Base-by-base conservation (phyloP, 2,113 vertebrate species). In the Eclectus roratus region DNA sequence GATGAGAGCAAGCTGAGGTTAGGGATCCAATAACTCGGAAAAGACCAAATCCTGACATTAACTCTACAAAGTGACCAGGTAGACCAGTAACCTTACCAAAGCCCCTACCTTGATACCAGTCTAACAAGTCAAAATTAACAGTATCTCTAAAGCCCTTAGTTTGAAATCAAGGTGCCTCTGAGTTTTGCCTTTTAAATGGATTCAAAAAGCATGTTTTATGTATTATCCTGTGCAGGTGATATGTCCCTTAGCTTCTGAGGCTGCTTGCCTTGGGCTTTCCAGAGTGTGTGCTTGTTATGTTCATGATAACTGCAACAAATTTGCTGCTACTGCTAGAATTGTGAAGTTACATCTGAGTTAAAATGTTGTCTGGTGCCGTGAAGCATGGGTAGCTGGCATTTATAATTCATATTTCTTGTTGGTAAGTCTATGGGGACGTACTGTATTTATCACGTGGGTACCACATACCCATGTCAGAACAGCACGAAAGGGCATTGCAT, bases 401-500 rank as follows among this genome's bases (percentile, higher is more conserved):
- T 77, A 29, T 43, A 5, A 47, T 41, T 84, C 39, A 44, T 2
- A 9, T 56, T 43, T 85, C 31, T 8, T 73, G 15, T 4, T 71
- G 18, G 23, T 19, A 39, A 25, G 72, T 73, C 19, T 29, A 4
- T n/a, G 44, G 18, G 8, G 3, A 70, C 1, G 9, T 56, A 28
- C 31, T 46, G 1, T 63, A 25, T 63, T 18, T 89, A 3, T 37
- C 7, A 60, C 3, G 20, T 31, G 27, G 63, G 10, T 43, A 60
- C 9, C 52, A 66, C 2, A 3, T 1, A 60, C 8, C 14, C 31
- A 13, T n/a, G 15, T 80, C n/a, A 66, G 49, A 92, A 55, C 2
- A 65, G 15, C 15, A 63, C 10, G 41, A 56, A 89, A 68, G 2
- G 3, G 1, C 0, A 0, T 28, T 64, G 43, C 7, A 20, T 8